Evolutionary conservation across 2,113 vertebrate species (phyloP).

Genomic region (Daboia siamensis): DNA sequence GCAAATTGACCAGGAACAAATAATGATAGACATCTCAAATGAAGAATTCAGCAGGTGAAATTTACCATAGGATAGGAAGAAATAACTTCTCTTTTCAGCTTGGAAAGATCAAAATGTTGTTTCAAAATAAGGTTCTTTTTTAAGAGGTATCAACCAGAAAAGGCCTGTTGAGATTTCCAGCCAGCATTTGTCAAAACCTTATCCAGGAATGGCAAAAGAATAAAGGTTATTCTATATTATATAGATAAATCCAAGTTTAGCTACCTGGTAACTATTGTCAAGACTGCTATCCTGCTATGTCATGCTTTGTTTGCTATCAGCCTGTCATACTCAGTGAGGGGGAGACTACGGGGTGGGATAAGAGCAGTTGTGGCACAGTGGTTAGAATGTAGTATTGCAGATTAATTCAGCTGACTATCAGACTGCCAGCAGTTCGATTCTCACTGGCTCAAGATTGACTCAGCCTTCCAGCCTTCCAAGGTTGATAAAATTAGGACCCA

Average conservation of each 20-base stretch:
- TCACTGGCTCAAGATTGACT: background rate
- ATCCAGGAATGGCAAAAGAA: background rate
- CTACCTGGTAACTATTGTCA: background rate
- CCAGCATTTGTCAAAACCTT: background rate
- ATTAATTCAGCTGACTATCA: background rate
- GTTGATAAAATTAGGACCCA: too few relatives aligned
- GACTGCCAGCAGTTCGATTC: background rate
- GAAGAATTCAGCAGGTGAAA: background rate
- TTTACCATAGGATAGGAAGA: background rate
- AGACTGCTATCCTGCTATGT: background rate
- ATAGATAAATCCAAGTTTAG: background rate
- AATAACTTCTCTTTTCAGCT: background rate
- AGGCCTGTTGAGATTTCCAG: background rate
- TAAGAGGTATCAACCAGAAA: background rate
- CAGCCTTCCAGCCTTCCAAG: too few relatives aligned
- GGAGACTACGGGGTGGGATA: background rate
- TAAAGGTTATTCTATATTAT: background rate
- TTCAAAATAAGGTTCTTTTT: background rate
- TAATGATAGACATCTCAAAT: background rate
- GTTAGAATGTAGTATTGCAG: background rate
- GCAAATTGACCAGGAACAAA: background rate
- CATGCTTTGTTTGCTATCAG: background rate
- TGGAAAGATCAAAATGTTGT: background rate
- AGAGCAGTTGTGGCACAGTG: background rate
- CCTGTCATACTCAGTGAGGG: background rate